phyloP scores from a whole-genome alignment of 2,888 invertebrate genomes.

The Pollenia angustigena region DNA sequence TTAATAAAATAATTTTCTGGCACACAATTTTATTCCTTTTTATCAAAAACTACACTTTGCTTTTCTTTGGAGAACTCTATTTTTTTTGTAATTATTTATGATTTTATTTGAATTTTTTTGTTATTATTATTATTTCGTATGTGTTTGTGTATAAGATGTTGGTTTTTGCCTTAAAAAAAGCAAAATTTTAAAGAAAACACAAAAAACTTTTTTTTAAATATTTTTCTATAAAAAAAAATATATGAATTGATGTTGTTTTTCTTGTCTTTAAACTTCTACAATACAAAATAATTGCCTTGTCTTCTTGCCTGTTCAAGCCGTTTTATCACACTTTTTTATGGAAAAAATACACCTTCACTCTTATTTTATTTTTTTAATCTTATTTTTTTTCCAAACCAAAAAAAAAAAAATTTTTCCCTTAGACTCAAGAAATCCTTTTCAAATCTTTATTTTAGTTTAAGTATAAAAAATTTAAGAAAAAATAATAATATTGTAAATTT shows the following conservation, averaged over 20 bases:
- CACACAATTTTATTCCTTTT: slow-evolving; percentile 37
- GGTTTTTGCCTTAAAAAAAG: slow-evolving; percentile 5
- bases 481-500: slow-evolving; percentile 76
- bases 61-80: slow-evolving; percentile 7
- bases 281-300: slow-evolving; percentile 18
- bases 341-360: slow-evolving; percentile 28
- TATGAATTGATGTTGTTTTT: slow-evolving; percentile 48
- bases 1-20: slow-evolving; percentile 38
- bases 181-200: background rate
- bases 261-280: slow-evolving; percentile 41
- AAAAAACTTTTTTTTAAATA: background rate
- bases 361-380: background rate
- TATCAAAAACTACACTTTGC: slow-evolving; percentile 37
- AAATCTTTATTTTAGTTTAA: slow-evolving; percentile 4
- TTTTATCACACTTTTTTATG: slow-evolving; percentile 34
- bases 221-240: background rate
- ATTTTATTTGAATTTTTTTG: slow-evolving; percentile 1
- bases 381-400: background rate
- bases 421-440: background rate
- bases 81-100: background rate
- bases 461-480: background rate
- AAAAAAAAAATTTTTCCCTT: background rate
- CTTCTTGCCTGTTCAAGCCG: slow-evolving; percentile 58
- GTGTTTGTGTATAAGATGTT: slow-evolving; percentile 50
- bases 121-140: slow-evolving; percentile 27